Evolutionary conservation across 2,113 vertebrate genomes (phyloP), one percentile per base, ranked within the genome.

Genomic region (Chelonoidis abingdonii): DNA sequence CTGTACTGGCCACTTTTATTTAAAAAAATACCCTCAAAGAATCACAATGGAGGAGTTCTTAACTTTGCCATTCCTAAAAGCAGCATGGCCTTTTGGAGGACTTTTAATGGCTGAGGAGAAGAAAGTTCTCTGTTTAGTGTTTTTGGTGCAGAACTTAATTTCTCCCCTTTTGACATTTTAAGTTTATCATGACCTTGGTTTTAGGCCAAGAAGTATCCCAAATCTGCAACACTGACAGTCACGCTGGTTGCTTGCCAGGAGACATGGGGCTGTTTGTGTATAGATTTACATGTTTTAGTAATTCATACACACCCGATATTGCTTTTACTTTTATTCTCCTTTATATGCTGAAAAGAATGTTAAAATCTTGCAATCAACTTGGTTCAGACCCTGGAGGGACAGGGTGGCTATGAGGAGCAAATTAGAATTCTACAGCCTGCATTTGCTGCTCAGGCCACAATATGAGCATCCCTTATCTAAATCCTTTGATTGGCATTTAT

Each of bases 401-500:
- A 65, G 4, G 13, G 7, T 21, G 62, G 2, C 50, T 52, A 10
- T 0, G 5, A 5, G 0, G 5, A 76, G 31, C 35, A 47, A 27
- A 78, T 44, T 78, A 47, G 41, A 12, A 44, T 75, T n/a, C 69
- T 38, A 65, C 17, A n/a, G 35, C 8, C 8, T n/a, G 65, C 35
- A 69, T 35, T n/a, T n/a, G 35, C 54, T 31, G 76, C 89, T 12
- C 17, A 5, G 11, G 76, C 14, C 41, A 76, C 62, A 52, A 2
- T 2, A 5, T 2, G 6, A 38, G 11, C 2, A 16, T n/a, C 41
- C 9, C 1, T 8, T 2, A 1, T 5, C 4, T 22, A 50, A 86
- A 38, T 10, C 10, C 2, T 35, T 35, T 31, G 1, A 27, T 5
- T 6, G 69, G 6, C 7, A 6, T 5, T 27, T 27, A 3, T 53